Evolutionary conservation across 2,888 invertebrate species (phyloP), one percentile per base, ranked within the genome.

Genomic region (Tetramorium bicarinatum): DNA sequence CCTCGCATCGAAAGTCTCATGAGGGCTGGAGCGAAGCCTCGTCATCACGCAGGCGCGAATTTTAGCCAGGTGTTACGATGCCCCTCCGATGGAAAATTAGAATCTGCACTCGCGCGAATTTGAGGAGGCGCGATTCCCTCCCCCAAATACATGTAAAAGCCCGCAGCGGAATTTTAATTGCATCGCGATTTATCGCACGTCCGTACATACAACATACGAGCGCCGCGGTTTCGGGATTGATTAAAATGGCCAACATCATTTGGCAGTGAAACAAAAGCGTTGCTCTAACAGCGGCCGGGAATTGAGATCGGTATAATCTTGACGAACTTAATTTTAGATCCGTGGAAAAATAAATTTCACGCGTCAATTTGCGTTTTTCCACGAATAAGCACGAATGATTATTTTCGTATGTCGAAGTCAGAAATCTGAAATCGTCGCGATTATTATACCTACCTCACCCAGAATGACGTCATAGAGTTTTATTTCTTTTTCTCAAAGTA

Each of bases 31-130:
- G 85, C 83, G 80, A 82, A 59, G 67, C 52, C 25, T 15, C 21
- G 25, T 88, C 66, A 86, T 85, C 84, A 92, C 93, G 94, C 94
- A 94, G 91, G 88, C 93, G 93, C 93, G 91, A 80, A 90, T 89
- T 86, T 87, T 80, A 79, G 91, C 92, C 94, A 94, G 92, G 91
- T 92, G 92, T 87, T 83, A 86, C 79, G 91, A 92, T 91, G 91
- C 81, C 85, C 79, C 76, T 52, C 66, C 85, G 80, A 84, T 80
- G 66, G 79, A 71, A 75, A 88, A 85, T 84, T 82, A 81, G 44
- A 21, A 72, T 74, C 34, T 34, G 59, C 62, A 44, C 29, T 56
- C 54, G 66, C 41, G 54, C 61, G 81, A 59, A 34, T 81, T 61
- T 49, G 29, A 54, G 67, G 41, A n/a, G 29, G 38, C 69, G 52